Conservation (phyloP, 2,888 invertebrate species). For the Oasisia sp. region DNA sequence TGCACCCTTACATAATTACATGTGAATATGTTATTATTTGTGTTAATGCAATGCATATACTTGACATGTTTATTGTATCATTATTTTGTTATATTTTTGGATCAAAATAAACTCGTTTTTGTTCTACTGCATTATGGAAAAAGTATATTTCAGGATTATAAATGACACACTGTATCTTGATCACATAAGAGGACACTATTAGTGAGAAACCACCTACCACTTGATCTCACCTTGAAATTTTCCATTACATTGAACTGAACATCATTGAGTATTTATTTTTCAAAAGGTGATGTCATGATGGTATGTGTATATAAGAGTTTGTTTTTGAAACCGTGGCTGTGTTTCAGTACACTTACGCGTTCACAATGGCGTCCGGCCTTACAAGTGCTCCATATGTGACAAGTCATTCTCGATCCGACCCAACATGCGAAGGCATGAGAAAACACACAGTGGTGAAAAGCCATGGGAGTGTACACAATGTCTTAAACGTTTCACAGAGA, state of each 20-base stretch:
- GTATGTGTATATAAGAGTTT: not conserved
- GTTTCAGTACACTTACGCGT: not conserved
- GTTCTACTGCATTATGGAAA: too few relatives aligned
- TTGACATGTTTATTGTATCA: too few relatives aligned
- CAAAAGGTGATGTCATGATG: not conserved
- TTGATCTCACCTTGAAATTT: not conserved
- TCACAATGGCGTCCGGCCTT: not conserved
- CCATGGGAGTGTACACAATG: conserved; percentile 23
- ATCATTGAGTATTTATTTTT: not conserved
- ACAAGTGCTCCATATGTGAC: conserved; percentile 36
- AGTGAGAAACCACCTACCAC: too few relatives aligned
- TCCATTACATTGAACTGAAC: not conserved
- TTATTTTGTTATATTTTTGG: too few relatives aligned
- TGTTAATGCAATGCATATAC: too few relatives aligned
- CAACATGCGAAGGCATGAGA: conserved; percentile 41
- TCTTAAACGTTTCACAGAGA: conserved; percentile 65
- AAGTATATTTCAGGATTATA: too few relatives aligned
- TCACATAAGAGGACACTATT: too few relatives aligned
- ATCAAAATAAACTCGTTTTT: too few relatives aligned
- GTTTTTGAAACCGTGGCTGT: not conserved
- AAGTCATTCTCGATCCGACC: conserved; percentile 41
- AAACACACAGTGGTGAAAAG: conserved; percentile 29
- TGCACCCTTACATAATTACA: too few relatives aligned
- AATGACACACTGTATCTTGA: too few relatives aligned
- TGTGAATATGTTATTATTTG: too few relatives aligned